Evolutionary conservation across 2,113 vertebrate species (phyloP).

Genomic region (Heloderma charlesbogerti): DNA sequence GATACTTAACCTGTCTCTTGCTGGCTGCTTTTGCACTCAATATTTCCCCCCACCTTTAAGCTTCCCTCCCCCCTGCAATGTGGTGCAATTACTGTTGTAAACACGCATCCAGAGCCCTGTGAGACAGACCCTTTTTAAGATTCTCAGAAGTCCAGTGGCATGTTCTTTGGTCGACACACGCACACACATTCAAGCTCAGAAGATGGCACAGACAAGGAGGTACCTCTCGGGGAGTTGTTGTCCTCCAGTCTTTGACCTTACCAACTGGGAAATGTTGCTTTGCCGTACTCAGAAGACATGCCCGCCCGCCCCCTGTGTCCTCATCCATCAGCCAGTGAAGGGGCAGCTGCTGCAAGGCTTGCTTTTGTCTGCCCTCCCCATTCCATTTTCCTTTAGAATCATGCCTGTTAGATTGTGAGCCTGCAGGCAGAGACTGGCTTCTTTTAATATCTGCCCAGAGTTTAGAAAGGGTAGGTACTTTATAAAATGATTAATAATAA

Average conservation of each 20-base stretch:
- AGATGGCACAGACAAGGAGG: no score
- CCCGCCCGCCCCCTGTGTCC: not conserved
- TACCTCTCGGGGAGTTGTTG: no score
- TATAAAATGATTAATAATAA: not conserved
- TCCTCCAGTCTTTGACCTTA: no score
- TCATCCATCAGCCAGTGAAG: not conserved
- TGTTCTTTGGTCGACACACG: not conserved
- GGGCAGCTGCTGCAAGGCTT: not conserved
- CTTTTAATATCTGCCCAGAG: not conserved
- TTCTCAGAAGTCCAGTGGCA: not conserved
- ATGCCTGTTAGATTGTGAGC: not conserved
- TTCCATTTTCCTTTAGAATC: not conserved
- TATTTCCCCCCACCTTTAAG: not conserved
- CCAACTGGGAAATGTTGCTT: no score
- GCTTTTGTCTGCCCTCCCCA: no score
- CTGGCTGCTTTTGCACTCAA: not conserved
- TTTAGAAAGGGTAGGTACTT: not conserved
- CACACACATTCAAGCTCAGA: not conserved
- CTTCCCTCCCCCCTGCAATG: not conserved
- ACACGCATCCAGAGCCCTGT: not conserved
- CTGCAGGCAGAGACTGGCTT: not conserved
- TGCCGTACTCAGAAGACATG: not conserved
- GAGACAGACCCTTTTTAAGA: not conserved
- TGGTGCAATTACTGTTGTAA: not conserved
- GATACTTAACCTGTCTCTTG: not conserved